Conservation (phyloP, 2,797 vertebrate genomes). For the Prionace glauca region DNA sequence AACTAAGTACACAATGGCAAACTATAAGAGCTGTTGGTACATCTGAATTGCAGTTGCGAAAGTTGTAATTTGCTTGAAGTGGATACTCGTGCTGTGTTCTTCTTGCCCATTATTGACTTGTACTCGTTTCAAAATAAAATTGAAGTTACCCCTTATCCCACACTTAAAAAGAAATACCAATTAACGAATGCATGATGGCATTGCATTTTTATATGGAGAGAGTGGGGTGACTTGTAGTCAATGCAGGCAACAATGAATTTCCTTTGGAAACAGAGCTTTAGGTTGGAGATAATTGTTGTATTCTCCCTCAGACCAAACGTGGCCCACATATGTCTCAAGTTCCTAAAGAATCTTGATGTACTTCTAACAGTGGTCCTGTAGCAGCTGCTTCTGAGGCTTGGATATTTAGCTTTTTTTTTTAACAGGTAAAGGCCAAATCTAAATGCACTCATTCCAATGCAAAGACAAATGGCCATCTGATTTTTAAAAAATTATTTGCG, state of each 20-base stretch:
- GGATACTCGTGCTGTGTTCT: background rate
- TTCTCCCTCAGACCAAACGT: background rate
- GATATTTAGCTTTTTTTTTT: background rate
- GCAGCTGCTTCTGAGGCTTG: background rate
- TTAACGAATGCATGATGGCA: background rate
- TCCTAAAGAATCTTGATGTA: background rate
- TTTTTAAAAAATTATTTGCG: no score
- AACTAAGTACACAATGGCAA: background rate
- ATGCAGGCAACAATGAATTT: background rate
- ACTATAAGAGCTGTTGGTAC: background rate
- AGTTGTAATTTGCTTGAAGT: background rate
- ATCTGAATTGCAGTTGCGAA: no score
- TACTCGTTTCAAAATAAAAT: background rate
- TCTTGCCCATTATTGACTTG: background rate
- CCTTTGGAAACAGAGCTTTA: background rate
- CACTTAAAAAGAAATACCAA: background rate
- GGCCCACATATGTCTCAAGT: background rate
- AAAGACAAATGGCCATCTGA: background rate
- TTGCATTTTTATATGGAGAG: background rate
- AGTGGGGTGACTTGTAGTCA: background rate
- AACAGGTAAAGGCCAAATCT: background rate
- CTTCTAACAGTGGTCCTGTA: background rate
- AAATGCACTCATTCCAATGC: background rate
- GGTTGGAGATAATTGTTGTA: background rate
- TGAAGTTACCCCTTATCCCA: background rate